phyloP scores from a whole-genome alignment of 2,888 invertebrate genomes.

The Homarus gammarus region DNA sequence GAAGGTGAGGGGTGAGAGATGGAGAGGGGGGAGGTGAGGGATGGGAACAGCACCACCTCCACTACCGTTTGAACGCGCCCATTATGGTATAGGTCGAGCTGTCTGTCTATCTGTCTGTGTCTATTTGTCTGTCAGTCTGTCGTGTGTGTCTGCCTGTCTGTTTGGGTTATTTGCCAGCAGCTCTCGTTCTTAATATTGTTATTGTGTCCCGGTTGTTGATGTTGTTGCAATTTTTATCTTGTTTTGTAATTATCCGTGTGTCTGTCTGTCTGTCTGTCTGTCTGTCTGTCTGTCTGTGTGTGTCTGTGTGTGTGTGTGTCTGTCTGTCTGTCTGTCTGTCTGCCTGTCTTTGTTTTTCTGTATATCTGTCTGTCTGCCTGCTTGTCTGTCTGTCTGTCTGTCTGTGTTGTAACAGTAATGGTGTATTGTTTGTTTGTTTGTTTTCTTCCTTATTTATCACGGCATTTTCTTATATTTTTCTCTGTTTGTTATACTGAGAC shows the following conservation, averaged over 20 bases:
- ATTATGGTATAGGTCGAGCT: background rate
- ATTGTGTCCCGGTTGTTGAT: no score
- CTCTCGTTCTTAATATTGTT: no score
- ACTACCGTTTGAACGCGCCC: no score
- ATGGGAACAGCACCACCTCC: no score
- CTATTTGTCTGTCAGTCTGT: no score
- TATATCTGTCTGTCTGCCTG: conserved; percentile 26
- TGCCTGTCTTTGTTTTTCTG: conserved; percentile 37
- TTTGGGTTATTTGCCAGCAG: background rate
- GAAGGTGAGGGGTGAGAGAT: no score
- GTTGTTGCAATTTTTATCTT: no score
- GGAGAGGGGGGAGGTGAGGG: no score
- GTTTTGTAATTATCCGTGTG: background rate
- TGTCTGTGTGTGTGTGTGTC: conserved; percentile 10
- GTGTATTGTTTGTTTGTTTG: background rate
- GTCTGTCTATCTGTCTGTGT: conserved; percentile 19
- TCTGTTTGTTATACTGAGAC: no score
- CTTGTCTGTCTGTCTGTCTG: background rate
- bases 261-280: conserved; percentile 30
- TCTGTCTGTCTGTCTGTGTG: background rate
- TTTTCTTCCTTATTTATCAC: background rate
- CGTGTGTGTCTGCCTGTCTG: conserved; percentile 50
- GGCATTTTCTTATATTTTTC: background rate
- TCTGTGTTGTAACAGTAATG: no score
- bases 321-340: conserved; percentile 35